Evolutionary conservation across 2,888 invertebrate species (phyloP).

Genomic region (Tiliacea aurago): DNA sequence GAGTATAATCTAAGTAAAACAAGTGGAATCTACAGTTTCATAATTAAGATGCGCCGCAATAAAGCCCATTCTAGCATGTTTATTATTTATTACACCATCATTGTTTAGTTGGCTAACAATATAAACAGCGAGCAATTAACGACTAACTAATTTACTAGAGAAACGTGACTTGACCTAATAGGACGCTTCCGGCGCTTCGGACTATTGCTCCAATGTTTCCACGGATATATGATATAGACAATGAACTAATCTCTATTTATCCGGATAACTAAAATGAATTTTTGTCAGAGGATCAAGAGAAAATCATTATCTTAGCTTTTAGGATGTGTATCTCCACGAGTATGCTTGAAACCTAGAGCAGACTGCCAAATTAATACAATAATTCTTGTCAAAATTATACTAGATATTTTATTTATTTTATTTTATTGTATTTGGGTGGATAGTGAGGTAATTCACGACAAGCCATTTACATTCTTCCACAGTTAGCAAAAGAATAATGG

Average conservation of each 20-base stretch:
- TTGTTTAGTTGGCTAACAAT: slow-evolving; percentile 39
- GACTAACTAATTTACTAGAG: slow-evolving; percentile 57
- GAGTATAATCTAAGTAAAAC: neutral
- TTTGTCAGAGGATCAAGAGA: slow-evolving; percentile 8
- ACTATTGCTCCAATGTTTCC: slow-evolving; percentile 30
- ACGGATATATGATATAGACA: slow-evolving; percentile 51
- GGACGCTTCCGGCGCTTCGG: slow-evolving; percentile 28
- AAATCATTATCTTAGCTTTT: neutral
- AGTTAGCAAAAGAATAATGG: no score
- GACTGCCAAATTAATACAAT: neutral
- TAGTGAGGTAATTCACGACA: no score
- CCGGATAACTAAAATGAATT: slow-evolving; percentile 17
- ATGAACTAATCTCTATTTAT: slow-evolving; percentile 49
- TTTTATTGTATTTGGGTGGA: no score
- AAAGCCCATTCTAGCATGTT: slow-evolving; percentile 24
- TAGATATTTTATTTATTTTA: neutral
- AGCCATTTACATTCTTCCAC: no score
- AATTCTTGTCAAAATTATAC: neutral
- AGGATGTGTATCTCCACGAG: neutral
- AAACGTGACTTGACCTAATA: slow-evolving; percentile 64
- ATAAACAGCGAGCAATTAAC: slow-evolving; percentile 52
- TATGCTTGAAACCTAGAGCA: neutral
- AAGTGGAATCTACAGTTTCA: neutral
- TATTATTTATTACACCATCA: slow-evolving; percentile 39
- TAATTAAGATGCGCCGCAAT: neutral